These are phyloP conservation scores for Synanceia verrucosa DNA, from an alignment of 2,797 vertebrate species.

Conservation along the genomic window DNA sequence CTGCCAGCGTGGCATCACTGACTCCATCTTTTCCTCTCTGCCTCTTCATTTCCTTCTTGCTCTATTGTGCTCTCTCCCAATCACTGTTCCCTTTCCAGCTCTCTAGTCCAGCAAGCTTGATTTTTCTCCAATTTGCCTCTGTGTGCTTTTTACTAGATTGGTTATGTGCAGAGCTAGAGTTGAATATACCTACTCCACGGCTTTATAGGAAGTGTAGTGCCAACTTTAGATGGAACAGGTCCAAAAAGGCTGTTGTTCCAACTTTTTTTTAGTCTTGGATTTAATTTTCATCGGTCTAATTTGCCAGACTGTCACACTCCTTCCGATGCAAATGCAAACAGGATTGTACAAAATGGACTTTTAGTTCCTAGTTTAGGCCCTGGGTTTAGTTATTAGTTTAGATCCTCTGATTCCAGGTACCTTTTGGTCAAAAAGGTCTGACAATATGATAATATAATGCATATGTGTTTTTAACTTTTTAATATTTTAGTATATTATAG, in stretches of 20 bases:
- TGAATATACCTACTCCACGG: neutral
- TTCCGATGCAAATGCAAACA: neutral
- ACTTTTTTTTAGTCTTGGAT: neutral
- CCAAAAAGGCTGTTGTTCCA: neutral
- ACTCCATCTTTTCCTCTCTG: slow-evolving; percentile 70
- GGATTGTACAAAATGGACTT: neutral
- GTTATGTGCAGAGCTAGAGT: slow-evolving; percentile 9
- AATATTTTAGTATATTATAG: too few relatives aligned
- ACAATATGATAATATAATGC: neutral
- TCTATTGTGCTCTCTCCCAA: slow-evolving; percentile 42
- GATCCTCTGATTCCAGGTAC: neutral
- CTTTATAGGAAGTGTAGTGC: neutral
- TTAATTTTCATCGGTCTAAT: neutral
- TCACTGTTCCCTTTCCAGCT: slow-evolving; percentile 15
- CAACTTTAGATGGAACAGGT: neutral
- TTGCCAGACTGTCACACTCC: neutral
- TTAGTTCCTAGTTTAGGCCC: neutral
- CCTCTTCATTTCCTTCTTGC: slow-evolving; percentile 49
- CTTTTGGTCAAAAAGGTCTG: neutral
- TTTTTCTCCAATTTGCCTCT: slow-evolving; percentile 15
- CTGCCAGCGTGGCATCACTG: slow-evolving; percentile 84
- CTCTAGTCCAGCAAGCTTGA: slow-evolving; percentile 6
- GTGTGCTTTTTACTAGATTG: neutral
- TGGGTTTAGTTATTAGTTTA: neutral
- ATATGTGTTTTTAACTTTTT: neutral